Evolutionary conservation across 1,140 invertebrate species (phyloP).

Genomic region (Bombus confusus): DNA sequence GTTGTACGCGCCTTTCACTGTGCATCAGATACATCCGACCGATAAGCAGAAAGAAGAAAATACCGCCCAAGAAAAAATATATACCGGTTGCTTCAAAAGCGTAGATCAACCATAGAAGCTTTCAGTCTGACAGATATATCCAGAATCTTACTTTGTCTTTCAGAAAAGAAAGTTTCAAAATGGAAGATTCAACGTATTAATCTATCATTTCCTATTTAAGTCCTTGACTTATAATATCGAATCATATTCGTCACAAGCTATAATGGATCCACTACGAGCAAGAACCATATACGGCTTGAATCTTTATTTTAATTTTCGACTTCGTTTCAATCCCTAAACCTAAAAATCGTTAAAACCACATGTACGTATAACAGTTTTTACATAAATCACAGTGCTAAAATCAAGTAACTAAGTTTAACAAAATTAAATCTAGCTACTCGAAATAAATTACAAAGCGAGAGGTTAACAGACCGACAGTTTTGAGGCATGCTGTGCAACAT

Average conservation of each 20-base stretch:
- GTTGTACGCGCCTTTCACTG: background rate
- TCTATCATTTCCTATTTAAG: too few species aligned
- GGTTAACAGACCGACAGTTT: background rate
- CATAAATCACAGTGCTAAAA: too few species aligned
- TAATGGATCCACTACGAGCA: too few species aligned
- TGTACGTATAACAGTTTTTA: too few species aligned
- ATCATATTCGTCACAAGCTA: too few species aligned
- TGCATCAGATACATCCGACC: background rate
- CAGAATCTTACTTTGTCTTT: background rate
- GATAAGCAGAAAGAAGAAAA: background rate
- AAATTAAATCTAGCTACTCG: too few species aligned
- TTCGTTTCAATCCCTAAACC: too few species aligned
- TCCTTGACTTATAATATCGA: too few species aligned
- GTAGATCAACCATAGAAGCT: background rate
- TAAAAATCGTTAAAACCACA: too few species aligned
- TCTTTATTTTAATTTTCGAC: too few species aligned
- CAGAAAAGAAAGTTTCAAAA: background rate
- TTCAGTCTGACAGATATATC: background rate
- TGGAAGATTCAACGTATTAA: background rate
- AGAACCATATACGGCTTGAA: too few species aligned
- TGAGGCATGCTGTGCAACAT: background rate
- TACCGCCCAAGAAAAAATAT: background rate
- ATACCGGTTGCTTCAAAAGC: background rate
- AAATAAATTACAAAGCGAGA: background rate
- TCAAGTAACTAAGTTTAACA: too few species aligned